Evolutionary conservation across 2,113 vertebrate species (phyloP), one percentile per base, ranked within the genome.

Genomic region (Hypomesus transpacificus): DNA sequence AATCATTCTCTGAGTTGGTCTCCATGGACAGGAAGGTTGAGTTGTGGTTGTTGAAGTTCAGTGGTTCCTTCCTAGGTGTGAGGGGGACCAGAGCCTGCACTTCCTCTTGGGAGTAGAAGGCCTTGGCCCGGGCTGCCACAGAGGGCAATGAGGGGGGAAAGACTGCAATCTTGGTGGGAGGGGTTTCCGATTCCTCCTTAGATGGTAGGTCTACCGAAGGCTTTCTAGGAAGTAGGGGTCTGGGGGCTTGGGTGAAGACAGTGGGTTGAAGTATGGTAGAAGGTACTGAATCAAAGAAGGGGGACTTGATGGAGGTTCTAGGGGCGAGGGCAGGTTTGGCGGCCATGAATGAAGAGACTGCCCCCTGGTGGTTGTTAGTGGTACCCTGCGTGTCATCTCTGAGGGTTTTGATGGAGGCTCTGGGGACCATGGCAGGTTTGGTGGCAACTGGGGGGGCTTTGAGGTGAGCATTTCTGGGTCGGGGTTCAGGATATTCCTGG

Each of bases 351-450:
- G 1, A 46, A 18, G 61, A 28, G 17, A 31, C 26, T 3, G 69
- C 57, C 1, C 82, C 26, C 66, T 84, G 80, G 0, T 70, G 75
- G 58, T 68, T 82, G 24, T 52, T 68, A 20, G 88, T 91, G 68
- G 64, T 83, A 82, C 88, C 87, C 0, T 89, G 87, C 83, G 84
- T 89, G 4, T 92, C 91, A 82, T 87, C 89, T 21, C 87, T 89
- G 84, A 76, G 31, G 31, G 31, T 80, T 80, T 86, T 91, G 66
- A 74, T 68, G 46, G 80, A 69, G 75, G 92, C 91, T 78, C 92
- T 94, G 31, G 90, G 86, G 72, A 91, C 82, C 57, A 93, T 73
- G 1, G 85, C 82, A 17, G 96, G 96, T 81, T 96, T 98, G 68
- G 92, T 90, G n/a, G 92, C 84, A 68, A 91, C 58, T 50, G 88